Percentiles rank a stretch among this genome's conserved stretches.
phyloP scores from a whole-genome alignment of 2,113 vertebrate genomes.

The Chauna torquata region DNA sequence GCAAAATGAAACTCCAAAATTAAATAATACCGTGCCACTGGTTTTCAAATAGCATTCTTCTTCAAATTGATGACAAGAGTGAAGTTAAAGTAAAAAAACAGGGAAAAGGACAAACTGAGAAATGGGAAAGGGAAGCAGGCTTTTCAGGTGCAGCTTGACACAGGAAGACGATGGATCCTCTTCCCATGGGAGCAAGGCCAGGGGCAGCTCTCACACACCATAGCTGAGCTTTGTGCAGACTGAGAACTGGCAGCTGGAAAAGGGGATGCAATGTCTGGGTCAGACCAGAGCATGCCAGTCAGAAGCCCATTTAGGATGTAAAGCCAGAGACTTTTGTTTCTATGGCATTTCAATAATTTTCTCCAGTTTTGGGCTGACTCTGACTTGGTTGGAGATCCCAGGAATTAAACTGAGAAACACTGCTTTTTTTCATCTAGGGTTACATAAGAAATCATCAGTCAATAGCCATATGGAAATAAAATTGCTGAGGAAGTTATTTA shows the following conservation, averaged over 20 bases:
- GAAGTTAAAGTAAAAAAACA: not conserved
- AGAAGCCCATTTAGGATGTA: not conserved
- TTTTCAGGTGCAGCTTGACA: not conserved
- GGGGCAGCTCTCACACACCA: not conserved
- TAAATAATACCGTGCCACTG: not conserved
- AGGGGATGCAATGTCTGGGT: accelerated
- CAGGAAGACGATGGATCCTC: not conserved
- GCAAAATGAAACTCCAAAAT: not conserved
- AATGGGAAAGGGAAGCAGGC: not conserved
- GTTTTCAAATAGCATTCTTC: not conserved
- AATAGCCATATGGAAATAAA: not conserved
- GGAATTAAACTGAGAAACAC: not conserved
- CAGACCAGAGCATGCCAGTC: not conserved
- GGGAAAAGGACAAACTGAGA: not conserved
- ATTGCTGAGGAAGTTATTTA: not conserved
- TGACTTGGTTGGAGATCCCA: not conserved
- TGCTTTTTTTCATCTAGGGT: not conserved
- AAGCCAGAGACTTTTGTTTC: not conserved
- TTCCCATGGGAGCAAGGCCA: not conserved
- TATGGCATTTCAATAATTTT: not conserved
- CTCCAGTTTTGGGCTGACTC: not conserved
- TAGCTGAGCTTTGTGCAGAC: too few relatives aligned
- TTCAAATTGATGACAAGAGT: not conserved
- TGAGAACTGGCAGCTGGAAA: not conserved
- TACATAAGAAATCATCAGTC: not conserved